These are phyloP conservation scores for Bombus pascuorum DNA, from an alignment of 1,140 invertebrate genomes.

Conservation along the genomic window DNA sequence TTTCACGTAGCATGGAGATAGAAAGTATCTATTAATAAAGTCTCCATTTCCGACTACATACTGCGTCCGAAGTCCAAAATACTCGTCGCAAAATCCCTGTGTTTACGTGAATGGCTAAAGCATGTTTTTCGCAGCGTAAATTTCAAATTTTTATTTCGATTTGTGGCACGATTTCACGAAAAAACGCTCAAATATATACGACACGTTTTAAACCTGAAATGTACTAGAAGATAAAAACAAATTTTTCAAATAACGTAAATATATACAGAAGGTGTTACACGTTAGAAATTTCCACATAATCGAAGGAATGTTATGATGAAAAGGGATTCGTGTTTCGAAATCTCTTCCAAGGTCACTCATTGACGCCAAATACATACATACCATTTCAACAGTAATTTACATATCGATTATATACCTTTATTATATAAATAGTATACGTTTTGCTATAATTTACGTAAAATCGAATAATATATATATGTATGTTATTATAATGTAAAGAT, in stretches of 20 bases:
- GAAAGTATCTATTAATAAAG: slow-evolving; percentile 52
- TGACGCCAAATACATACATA: slow-evolving; percentile 7
- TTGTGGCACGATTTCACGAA: not conserved
- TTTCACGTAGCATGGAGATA: slow-evolving; percentile 29
- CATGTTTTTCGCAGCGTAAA: not conserved
- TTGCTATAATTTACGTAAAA: not conserved
- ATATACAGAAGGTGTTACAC: not conserved
- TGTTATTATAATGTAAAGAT: no score
- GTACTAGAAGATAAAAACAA: not conserved
- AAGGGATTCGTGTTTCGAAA: slow-evolving; percentile 16
- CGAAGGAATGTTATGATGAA: slow-evolving; percentile 8
- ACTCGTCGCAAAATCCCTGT: slow-evolving; percentile 8
- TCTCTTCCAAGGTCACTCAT: slow-evolving; percentile 43
- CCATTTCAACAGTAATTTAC: not conserved
- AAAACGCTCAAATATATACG: not conserved
- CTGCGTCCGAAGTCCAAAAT: slow-evolving; percentile 41
- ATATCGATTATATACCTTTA: slow-evolving; percentile 1
- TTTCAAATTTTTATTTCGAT: not conserved
- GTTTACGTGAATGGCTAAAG: slow-evolving; percentile 9
- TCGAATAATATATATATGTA: not conserved
- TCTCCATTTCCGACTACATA: slow-evolving; percentile 38
- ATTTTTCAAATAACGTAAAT: not conserved
- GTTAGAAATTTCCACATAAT: not conserved
- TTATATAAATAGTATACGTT: not conserved
- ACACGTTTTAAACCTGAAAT: not conserved